phyloP scores from a whole-genome alignment of 2,888 invertebrate species.

The Cybosia mesomella region DNA sequence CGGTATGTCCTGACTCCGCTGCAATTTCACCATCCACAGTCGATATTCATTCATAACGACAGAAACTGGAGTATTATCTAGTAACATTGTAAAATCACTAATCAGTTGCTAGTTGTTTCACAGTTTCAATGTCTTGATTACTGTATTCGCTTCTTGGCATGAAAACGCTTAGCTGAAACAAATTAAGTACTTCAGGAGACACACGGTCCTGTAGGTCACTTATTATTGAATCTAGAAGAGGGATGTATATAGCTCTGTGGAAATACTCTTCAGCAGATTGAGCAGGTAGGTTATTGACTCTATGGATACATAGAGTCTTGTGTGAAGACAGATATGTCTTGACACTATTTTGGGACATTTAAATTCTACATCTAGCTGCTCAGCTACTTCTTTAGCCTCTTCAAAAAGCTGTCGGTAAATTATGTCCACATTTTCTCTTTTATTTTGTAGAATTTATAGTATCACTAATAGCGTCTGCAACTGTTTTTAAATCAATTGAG shows the following conservation, averaged over 20 bases:
- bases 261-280: neutral
- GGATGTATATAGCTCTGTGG: neutral
- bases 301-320: too few species aligned
- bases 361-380: neutral
- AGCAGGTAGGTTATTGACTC: neutral
- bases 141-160: neutral
- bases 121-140: neutral
- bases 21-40: constrained; percentile 2
- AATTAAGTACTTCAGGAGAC: too few species aligned
- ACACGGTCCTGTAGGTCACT: too few species aligned
- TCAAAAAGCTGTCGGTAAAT: too few species aligned
- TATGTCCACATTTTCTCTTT: too few species aligned
- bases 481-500: too few species aligned
- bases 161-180: neutral
- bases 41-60: too few species aligned
- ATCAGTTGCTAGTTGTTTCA: neutral
- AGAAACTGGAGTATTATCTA: too few species aligned
- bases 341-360: neutral
- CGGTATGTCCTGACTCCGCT: neutral
- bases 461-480: too few species aligned
- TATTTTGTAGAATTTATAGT: too few species aligned
- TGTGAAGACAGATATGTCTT: neutral
- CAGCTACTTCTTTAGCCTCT: too few species aligned
- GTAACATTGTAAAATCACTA: neutral
- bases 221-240: neutral